Evolutionary conservation across 1,140 invertebrate genomes (phyloP).

Genomic region (Leguminivora glycinivorella): DNA sequence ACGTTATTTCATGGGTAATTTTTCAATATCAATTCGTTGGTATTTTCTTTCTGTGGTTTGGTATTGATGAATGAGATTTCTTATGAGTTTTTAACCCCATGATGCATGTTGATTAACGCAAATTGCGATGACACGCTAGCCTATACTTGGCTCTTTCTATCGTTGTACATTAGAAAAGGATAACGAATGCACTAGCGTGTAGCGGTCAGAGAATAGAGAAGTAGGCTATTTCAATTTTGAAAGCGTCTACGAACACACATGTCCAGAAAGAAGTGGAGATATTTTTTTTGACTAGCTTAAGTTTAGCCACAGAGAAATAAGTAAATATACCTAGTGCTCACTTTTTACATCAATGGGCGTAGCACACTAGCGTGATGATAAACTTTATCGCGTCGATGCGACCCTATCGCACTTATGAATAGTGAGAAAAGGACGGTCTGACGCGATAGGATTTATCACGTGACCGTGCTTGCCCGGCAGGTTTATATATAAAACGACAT

Average conservation of each 20-base stretch:
- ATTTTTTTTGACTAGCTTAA: background rate
- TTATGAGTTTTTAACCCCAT: background rate
- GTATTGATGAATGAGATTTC: too few species aligned
- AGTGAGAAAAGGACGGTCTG: too few species aligned
- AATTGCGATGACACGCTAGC: constrained; percentile 1
- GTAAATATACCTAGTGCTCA: too few species aligned
- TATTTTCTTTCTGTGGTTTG: background rate
- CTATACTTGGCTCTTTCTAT: constrained; percentile 1
- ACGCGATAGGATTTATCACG: too few species aligned
- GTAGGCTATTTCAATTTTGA: background rate
- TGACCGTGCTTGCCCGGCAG: too few species aligned
- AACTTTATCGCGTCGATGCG: too few species aligned
- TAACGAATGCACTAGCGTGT: constrained; percentile 1
- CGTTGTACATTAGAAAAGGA: background rate
- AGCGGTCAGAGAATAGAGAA: background rate
- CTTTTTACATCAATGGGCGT: too few species aligned
- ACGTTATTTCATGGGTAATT: background rate
- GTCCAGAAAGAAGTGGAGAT: background rate
- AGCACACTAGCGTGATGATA: too few species aligned
- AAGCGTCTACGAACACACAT: background rate
- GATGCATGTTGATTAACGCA: background rate
- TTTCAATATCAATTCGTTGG: background rate
- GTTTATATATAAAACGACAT: too few species aligned
- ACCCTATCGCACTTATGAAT: too few species aligned
- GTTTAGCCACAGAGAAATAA: too few species aligned